Base-by-base conservation (phyloP, 2,113 vertebrate species). In the Ameiurus melas region DNA sequence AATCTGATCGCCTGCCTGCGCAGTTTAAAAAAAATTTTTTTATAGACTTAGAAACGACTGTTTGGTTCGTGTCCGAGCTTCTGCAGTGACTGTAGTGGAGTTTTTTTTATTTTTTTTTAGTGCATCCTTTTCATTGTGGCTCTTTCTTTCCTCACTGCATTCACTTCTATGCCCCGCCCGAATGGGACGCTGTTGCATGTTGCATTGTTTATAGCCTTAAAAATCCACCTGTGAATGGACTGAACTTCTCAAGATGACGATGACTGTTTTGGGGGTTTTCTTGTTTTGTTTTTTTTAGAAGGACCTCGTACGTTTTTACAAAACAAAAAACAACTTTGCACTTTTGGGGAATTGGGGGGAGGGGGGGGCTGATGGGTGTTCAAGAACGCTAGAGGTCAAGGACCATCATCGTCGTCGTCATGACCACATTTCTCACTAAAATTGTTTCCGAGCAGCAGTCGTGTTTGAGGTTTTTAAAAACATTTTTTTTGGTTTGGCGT, bases 301-400 rank as follows among this genome's bases (percentile, higher is more conserved):
- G 90, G 91, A 92, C 83, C 79, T 88, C 87, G 86, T 27, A 66
- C 81, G 89, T 89, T 91, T 53, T 78, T n/a, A 13, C 43, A 47
- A 47, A 47, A 43, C 4, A 43, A 47, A 47, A 57, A 90, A 92
- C 95, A 90, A 92, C 95, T 95, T 93, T 95, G 94, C 94, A 95
- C 95, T 95, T 95, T 93, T 92, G 90, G 43, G 25, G 39, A n/a
- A n/a, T 0, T 22, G 36, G 70, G 0, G 17, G 27, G 68, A 17
- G 19, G 5, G 70, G 71, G 8, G 33, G 27, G 68, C 17, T 47
- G 43, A 16, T 2, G 71, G 13, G 68, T 80, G 47, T 87, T 82
- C 84, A 57, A 51, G 57, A 75, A 92, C 71, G 55, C 83, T 75
- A 47, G n/a, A 84, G 55, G 33, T 62, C 79, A 25, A 36, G 33